phyloP scores from a whole-genome alignment of 2,797 vertebrate species.

The Mormyrops attenuatus region DNA sequence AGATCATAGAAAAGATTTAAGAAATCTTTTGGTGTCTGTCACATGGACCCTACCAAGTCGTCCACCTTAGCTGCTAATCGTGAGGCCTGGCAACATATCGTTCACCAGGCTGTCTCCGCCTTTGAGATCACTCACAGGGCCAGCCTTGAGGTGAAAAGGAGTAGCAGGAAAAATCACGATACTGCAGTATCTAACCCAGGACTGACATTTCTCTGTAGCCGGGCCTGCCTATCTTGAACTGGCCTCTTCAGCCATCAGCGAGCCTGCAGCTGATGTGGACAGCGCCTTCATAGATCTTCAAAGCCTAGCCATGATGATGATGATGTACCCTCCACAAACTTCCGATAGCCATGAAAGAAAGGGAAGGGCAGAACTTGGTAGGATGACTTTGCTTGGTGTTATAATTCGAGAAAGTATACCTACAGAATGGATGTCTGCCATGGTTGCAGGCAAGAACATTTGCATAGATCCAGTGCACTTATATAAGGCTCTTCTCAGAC shows the following conservation, averaged over 20 bases:
- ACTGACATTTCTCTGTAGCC: not conserved
- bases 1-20: not conserved
- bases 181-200: not conserved
- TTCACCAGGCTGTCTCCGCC: not conserved
- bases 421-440: no score
- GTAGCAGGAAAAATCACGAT: not conserved
- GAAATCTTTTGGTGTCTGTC: not conserved
- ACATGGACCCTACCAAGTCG: not conserved
- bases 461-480: not conserved
- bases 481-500: no score
- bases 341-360: no score
- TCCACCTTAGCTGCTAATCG: not conserved
- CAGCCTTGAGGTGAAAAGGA: not conserved
- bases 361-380: no score
- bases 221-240: not conserved
- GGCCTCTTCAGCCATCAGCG: not conserved
- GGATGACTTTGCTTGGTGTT: no score
- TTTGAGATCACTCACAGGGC: not conserved
- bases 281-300: not conserved
- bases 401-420: no score
- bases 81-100: not conserved
- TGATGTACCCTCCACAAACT: no score
- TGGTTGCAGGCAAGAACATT: no score
- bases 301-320: not conserved
- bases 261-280: not conserved